Conservation (phyloP, 23 tunicate genomes). For the Halocynthia aurantium region DNA sequence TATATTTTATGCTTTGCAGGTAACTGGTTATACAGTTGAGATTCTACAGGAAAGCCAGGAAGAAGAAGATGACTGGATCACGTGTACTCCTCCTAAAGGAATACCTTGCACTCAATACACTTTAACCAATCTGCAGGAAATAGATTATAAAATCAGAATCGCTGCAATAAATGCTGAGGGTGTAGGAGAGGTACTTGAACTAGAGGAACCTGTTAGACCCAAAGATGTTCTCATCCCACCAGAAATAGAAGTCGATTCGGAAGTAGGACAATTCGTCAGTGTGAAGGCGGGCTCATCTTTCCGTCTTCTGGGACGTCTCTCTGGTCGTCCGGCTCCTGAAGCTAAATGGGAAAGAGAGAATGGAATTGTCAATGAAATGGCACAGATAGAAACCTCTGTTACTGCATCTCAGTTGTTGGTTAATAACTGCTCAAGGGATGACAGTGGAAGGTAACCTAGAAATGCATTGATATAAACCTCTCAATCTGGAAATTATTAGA, state of each 20-base stretch:
- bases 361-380: conserved; percentile 60
- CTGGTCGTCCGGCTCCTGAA: conserved; percentile 75
- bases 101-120: conserved; percentile 39
- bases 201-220: conserved; percentile 44
- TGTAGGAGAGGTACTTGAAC: conserved; percentile 41
- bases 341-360: conserved; percentile 72
- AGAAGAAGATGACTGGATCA: conserved; percentile 52
- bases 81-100: conserved; percentile 66
- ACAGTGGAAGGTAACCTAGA: conserved; percentile 57
- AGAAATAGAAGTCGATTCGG: conserved; percentile 83
- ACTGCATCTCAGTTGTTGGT: conserved; percentile 39
- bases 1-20: conserved; percentile 19
- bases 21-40: conserved; percentile 77
- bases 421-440: conserved; percentile 59
- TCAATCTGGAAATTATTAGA: neutral
- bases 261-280: conserved; percentile 60
- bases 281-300: conserved; percentile 64
- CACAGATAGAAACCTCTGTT: conserved; percentile 56
- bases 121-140: conserved; percentile 51
- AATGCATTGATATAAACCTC: neutral
- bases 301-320: conserved; percentile 30
- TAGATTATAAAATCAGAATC: conserved; percentile 47
- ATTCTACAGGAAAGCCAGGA: conserved; percentile 33
- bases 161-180: conserved; percentile 76
- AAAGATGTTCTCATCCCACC: conserved; percentile 69